Evolutionary conservation across 2,797 vertebrate genomes (phyloP).

Genomic region (Oryzias dopingdopingensis): DNA sequence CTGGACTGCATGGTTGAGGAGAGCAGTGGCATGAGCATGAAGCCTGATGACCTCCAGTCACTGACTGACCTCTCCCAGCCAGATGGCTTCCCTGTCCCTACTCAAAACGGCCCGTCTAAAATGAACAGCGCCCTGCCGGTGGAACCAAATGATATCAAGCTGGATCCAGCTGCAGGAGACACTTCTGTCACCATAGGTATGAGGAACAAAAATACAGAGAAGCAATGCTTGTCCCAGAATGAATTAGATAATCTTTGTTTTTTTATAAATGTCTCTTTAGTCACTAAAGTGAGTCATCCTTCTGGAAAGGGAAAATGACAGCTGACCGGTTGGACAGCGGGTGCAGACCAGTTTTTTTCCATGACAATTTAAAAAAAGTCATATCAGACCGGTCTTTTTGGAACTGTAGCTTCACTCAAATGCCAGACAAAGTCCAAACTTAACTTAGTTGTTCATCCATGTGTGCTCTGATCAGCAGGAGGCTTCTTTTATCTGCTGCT

Average conservation of each 20-base stretch:
- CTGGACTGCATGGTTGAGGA: constrained; percentile 72
- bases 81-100: constrained; percentile 43
- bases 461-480: constrained; percentile 8
- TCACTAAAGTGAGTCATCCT: neutral
- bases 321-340: constrained; percentile 4
- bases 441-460: neutral
- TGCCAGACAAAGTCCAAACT: neutral
- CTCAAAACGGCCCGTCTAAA: constrained; percentile 60
- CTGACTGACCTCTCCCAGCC: constrained; percentile 63
- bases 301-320: neutral
- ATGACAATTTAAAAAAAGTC: no score
- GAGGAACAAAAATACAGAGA: neutral
- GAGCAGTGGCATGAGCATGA: constrained; percentile 62
- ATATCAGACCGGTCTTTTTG: neutral
- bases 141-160: constrained; percentile 71
- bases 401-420: neutral
- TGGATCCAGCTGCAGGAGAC: constrained; percentile 66
- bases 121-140: constrained; percentile 67
- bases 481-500: neutral
- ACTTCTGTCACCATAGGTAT: constrained; percentile 56
- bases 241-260: neutral
- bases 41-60: constrained; percentile 63
- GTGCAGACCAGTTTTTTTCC: constrained; percentile 1
- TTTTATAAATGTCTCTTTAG: neutral
- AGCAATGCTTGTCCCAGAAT: neutral